A percentile compares a stretch with the other conserved stretches of the same genome.
Evolutionary conservation across 1,140 invertebrate genomes (phyloP).

Genomic region (Cydia splendana): DNA sequence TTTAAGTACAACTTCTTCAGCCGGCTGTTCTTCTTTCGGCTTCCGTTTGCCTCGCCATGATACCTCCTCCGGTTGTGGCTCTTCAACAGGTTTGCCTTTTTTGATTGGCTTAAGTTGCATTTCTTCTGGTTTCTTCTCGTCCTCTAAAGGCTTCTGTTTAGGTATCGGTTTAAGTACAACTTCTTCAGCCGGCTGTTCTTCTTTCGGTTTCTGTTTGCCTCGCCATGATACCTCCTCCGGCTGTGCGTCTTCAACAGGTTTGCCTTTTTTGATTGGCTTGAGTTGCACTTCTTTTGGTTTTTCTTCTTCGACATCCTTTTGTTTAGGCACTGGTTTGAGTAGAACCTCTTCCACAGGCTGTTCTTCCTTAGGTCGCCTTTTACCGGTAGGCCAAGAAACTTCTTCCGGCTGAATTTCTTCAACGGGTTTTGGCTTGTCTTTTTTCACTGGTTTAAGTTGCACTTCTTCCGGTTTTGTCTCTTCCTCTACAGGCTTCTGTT

Average conservation of each 20-base stretch:
- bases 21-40: constrained; percentile 44
- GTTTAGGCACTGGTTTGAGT: constrained; percentile 68
- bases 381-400: not conserved
- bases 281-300: constrained; percentile 54
- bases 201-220: too few relatives aligned
- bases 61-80: constrained; percentile 38
- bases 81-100: constrained; percentile 38
- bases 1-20: constrained; percentile 49
- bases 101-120: constrained; percentile 41
- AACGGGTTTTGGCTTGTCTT: constrained; percentile 4
- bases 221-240: constrained; percentile 56
- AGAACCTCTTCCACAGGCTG: constrained; percentile 46
- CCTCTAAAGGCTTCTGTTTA: constrained; percentile 38
- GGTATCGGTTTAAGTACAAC: constrained; percentile 39
- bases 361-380: too few relatives aligned
- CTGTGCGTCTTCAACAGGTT: constrained; percentile 50
- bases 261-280: constrained; percentile 61
- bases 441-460: constrained; percentile 20
- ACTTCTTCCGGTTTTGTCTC: constrained; percentile 7
- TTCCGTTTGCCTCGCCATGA: constrained; percentile 46
- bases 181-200: constrained; percentile 28
- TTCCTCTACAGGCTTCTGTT: constrained; percentile 33
- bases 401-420: not conserved
- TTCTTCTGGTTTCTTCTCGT: constrained; percentile 41
- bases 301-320: constrained; percentile 37